These are phyloP conservation scores for Drosophila navojoa DNA, from an alignment of 1,140 invertebrate species.

Conservation along the genomic window DNA sequence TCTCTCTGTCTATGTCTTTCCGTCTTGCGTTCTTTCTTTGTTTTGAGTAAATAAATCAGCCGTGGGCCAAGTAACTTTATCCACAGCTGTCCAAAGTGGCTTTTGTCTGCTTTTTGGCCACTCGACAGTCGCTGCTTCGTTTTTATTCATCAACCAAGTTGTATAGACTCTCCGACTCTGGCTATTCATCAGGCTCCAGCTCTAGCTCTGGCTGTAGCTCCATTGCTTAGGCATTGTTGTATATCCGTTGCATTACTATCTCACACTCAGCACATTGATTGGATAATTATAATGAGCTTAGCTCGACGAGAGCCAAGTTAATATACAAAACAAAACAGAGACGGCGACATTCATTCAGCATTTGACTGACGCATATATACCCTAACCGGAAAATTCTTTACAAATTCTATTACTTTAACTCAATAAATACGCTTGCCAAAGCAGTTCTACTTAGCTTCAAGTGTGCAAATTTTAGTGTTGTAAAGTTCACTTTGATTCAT, in stretches of 20 bases:
- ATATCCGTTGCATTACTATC: conserved; percentile 40
- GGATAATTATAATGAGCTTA: conserved; percentile 80
- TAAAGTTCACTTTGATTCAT: background rate
- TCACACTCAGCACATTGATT: conserved; percentile 60
- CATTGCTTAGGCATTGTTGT: conserved; percentile 26
- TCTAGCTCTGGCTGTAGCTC: background rate
- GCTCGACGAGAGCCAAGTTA: conserved; percentile 37
- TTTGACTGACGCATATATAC: background rate
- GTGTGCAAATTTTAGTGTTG: background rate
- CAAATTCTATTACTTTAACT: no score
- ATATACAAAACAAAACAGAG: conserved; percentile 14
- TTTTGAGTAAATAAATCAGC: conserved; percentile 81
- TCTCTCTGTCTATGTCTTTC: background rate
- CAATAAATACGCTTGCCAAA: no score
- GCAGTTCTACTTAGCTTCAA: no score
- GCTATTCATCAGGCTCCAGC: background rate
- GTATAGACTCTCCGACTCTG: no score
- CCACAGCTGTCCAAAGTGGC: conserved; percentile 52
- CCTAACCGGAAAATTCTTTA: background rate
- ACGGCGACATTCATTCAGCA: background rate
- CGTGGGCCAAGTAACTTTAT: conserved; percentile 74
- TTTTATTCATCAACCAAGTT: background rate
- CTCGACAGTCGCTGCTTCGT: conserved; percentile 7
- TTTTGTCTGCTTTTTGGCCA: conserved; percentile 28
- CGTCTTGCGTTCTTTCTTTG: conserved; percentile 47